A percentile compares a stretch with the other conserved stretches of the same genome.
These are phyloP conservation scores for Microctenopoma lineatum DNA, from an alignment of 2,797 vertebrate species.

Conservation along the genomic window DNA sequence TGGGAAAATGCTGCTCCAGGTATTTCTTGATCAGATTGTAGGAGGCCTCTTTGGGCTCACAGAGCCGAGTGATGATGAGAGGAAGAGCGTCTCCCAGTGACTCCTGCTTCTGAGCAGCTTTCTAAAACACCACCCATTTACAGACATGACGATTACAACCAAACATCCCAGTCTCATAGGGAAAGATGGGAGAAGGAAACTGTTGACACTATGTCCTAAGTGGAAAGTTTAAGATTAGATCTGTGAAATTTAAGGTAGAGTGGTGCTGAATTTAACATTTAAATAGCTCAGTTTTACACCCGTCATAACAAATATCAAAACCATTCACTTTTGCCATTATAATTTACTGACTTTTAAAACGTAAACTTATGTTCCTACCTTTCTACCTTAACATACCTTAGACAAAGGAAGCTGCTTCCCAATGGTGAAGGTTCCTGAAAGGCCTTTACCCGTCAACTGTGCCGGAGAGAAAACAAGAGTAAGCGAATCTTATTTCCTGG, in stretches of 20 bases:
- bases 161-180: slow-evolving; percentile 21
- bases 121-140: slow-evolving; percentile 65
- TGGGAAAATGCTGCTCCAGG: slow-evolving; percentile 95
- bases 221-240: background rate
- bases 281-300: too few relatives aligned
- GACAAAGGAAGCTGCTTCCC: slow-evolving; percentile 84
- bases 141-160: slow-evolving; percentile 35
- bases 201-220: background rate
- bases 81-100: slow-evolving; percentile 94
- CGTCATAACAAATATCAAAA: too few relatives aligned
- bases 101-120: slow-evolving; percentile 84
- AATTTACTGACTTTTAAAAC: too few relatives aligned
- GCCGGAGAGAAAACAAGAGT: slow-evolving; percentile 1
- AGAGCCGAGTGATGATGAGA: slow-evolving; percentile 95
- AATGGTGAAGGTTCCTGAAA: slow-evolving; percentile 94
- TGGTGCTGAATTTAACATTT: background rate
- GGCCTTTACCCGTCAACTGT: slow-evolving; percentile 97
- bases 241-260: background rate
- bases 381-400: slow-evolving; percentile 69
- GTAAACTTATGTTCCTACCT: too few relatives aligned
- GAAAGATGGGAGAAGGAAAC: background rate
- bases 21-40: slow-evolving; percentile 98
- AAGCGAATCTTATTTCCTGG: background rate
- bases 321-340: too few relatives aligned
- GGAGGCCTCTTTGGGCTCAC: slow-evolving; percentile 98